Conservation (phyloP, 2,113 vertebrate species). For the Lophius piscatorius region DNA sequence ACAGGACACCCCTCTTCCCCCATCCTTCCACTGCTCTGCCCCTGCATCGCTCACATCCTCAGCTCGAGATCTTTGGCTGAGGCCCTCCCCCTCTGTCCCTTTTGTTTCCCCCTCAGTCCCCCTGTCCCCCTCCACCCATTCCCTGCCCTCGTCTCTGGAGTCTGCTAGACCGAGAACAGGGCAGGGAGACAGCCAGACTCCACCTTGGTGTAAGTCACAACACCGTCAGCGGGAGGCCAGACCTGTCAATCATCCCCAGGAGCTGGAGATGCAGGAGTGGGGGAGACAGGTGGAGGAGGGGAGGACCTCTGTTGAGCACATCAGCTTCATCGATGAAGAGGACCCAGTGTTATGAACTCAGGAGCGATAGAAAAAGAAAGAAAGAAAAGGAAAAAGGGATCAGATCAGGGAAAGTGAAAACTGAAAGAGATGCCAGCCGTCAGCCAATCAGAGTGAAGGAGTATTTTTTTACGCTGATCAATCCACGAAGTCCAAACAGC, state of each 20-base stretch:
- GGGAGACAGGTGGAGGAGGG: constrained; percentile 32
- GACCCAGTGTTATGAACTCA: constrained; percentile 78
- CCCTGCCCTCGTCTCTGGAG: constrained; percentile 66
- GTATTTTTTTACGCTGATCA: constrained; percentile 1
- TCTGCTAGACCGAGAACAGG: constrained; percentile 26
- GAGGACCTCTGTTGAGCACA: constrained; percentile 71
- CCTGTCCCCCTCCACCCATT: constrained; percentile 51
- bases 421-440: constrained; percentile 4
- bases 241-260: constrained; percentile 46
- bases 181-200: constrained; percentile 26
- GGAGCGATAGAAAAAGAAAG: constrained; percentile 20
- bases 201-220: constrained; percentile 48
- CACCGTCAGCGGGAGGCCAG: constrained; percentile 13
- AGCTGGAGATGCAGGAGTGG: constrained; percentile 82
- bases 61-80: constrained; percentile 55
- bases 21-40: constrained; percentile 70
- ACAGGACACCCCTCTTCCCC: constrained; percentile 56
- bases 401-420: constrained; percentile 11
- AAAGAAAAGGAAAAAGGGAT: background rate
- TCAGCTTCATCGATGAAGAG: constrained; percentile 85
- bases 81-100: constrained; percentile 21
- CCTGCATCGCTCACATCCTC: constrained; percentile 75
- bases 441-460: constrained; percentile 12
- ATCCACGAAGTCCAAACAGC: constrained; percentile 35
- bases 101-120: constrained; percentile 18